phyloP scores from a whole-genome alignment of 2,113 vertebrate genomes.

The Siniperca chuatsi region DNA sequence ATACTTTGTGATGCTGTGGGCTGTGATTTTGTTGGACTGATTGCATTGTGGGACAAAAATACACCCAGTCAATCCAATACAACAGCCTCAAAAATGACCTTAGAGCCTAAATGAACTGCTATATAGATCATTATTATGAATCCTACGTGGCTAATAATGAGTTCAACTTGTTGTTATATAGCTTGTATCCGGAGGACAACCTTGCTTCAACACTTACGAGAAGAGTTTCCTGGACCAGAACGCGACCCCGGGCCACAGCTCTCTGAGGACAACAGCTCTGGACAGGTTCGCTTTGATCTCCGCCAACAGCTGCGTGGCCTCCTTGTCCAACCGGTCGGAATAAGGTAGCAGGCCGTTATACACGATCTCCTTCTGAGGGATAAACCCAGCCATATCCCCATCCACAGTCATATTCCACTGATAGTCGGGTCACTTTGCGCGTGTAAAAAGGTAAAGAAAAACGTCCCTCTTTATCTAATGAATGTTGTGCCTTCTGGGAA shows the following conservation, averaged over 20 bases:
- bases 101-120: neutral
- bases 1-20: neutral
- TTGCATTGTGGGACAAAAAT: neutral
- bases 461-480: neutral
- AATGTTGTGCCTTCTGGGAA: constrained; percentile 23
- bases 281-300: constrained; percentile 94
- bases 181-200: neutral
- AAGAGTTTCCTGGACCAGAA: constrained; percentile 96
- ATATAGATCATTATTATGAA: neutral
- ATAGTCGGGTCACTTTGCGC: constrained; percentile 1
- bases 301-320: constrained; percentile 89
- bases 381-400: constrained; percentile 68
- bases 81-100: neutral
- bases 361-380: constrained; percentile 92
- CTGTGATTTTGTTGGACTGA: neutral
- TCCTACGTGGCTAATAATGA: neutral
- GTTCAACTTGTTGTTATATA: neutral
- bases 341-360: constrained; percentile 96
- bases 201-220: constrained; percentile 87
- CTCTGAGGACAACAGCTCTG: constrained; percentile 92
- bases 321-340: constrained; percentile 88
- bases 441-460: neutral
- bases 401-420: constrained; percentile 50
- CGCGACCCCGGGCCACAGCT: constrained; percentile 96
- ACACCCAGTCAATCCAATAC: neutral